Base-by-base conservation (phyloP, 2,113 vertebrate genomes). In the cattle (Bos taurus) region DNA sequence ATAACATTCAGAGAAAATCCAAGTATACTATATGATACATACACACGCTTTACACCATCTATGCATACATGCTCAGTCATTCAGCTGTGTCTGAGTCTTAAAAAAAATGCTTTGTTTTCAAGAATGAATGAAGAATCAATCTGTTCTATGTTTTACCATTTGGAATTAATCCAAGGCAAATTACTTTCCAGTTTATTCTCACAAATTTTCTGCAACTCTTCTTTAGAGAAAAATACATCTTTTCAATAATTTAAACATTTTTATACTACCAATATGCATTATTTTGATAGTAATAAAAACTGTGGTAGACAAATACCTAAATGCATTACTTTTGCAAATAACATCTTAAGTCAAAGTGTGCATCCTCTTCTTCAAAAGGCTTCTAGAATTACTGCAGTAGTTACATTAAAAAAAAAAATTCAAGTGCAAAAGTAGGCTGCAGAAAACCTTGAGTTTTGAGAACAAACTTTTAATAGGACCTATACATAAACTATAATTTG, bases 131-230 rank as follows among this genome's bases (percentile, higher is more conserved):
- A 97, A 97, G 57, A 94, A 88, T 96, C 98, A 98, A 77, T 98
- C 91, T 97, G 94, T 94, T 96, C 97, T 98, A 40, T 97, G 95
- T 94, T 98, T 96, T 97, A 96, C 87, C 77, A 90, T 54, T 98
- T 98, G 97, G 86, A 98, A 97, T 98, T 98, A 98, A 93, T 97
- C 87, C 98, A 97, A 98, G 95, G 95, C 97, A 97, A 98, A 98
- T 98, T 98, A 98, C 54, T 97, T 97, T 98, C 88, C 93, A 94
- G 91, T 97, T 98, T 93, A 92, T 85, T 89, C 59, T 92, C 90
- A 80, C 60, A 97, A 97, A 96, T 91, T 98, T 96, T 94, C 56
- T 94, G 46, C 0, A 89, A 97, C 57, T 95, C 57, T 89, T 98
- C 93, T 97, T 97, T 80, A 90, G 64, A 40, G 17, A 36, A 93